These are phyloP conservation scores for Plagiodera versicolora DNA, from an alignment of 2,888 invertebrate genomes.

Conservation along the genomic window DNA sequence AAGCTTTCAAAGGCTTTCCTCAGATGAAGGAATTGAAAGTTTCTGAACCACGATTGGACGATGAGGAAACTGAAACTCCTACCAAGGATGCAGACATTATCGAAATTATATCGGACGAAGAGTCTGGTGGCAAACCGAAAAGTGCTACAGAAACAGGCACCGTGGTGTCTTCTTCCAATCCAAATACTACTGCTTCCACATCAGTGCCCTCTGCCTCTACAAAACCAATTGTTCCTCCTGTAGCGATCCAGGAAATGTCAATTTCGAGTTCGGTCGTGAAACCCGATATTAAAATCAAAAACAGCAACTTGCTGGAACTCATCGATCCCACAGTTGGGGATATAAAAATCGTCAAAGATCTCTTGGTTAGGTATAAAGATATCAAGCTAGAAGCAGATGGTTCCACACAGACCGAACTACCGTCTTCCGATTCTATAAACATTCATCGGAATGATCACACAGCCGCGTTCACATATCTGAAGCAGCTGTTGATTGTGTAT, in stretches of 20 bases:
- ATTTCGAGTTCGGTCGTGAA: conserved; percentile 23
- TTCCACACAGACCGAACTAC: conserved; percentile 11
- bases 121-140: not conserved
- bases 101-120: conserved; percentile 30
- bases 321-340: conserved; percentile 25
- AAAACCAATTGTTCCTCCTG: not conserved
- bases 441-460: not conserved
- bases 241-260: not conserved
- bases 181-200: not conserved
- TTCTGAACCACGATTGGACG: not conserved
- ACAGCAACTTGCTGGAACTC: conserved; percentile 21
- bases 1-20: conserved; percentile 25
- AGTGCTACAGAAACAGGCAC: not conserved
- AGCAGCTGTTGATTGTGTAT: conserved; percentile 4
- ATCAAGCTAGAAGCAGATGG: not conserved
- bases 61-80: not conserved
- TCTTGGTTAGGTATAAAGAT: conserved; percentile 13
- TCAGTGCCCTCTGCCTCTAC: not conserved
- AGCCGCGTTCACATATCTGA: conserved; percentile 14
- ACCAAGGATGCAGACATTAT: not conserved
- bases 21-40: not conserved
- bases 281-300: conserved; percentile 31
- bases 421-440: conserved; percentile 4
- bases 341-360: conserved; percentile 25
- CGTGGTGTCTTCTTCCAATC: not conserved